phyloP scores from a whole-genome alignment of 2,113 vertebrate species.

The Buteo buteo region DNA sequence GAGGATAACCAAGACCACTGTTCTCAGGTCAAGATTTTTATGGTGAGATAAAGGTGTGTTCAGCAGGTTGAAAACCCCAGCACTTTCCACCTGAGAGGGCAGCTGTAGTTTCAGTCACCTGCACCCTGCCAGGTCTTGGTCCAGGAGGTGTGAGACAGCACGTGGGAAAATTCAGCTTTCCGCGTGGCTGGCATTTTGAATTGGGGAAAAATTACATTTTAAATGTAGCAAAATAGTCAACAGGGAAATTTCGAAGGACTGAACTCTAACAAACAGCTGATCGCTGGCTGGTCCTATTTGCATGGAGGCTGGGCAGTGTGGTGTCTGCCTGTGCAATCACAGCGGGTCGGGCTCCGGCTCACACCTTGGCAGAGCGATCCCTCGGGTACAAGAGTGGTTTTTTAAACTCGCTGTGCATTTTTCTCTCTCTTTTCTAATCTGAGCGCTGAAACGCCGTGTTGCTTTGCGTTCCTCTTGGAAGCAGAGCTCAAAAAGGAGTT shows the following conservation, averaged over 20 bases:
- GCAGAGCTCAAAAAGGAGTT: background rate
- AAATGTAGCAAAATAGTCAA: background rate
- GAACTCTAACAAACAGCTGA: no score
- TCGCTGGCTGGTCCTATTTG: fast-evolving
- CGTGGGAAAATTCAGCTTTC: background rate
- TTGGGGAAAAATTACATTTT: background rate
- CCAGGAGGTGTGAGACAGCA: background rate
- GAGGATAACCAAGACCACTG: background rate
- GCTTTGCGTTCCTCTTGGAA: background rate
- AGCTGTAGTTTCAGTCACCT: background rate
- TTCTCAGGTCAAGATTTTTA: background rate
- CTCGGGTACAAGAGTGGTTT: no score
- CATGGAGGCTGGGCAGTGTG: background rate
- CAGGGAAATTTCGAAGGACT: background rate
- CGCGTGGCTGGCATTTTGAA: background rate
- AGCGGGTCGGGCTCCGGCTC: background rate
- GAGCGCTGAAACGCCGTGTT: background rate
- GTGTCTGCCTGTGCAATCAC: background rate
- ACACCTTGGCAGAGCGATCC: background rate
- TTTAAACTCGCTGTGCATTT: background rate
- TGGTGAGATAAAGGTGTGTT: background rate
- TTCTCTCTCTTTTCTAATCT: background rate
- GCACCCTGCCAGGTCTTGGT: background rate
- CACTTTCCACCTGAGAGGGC: background rate
- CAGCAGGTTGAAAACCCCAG: background rate